A percentile compares a stretch with the other conserved stretches of the same genome.
phyloP scores from a whole-genome alignment of 53 echinoderm and acorn worm species.

The Stichopus horrens region DNA sequence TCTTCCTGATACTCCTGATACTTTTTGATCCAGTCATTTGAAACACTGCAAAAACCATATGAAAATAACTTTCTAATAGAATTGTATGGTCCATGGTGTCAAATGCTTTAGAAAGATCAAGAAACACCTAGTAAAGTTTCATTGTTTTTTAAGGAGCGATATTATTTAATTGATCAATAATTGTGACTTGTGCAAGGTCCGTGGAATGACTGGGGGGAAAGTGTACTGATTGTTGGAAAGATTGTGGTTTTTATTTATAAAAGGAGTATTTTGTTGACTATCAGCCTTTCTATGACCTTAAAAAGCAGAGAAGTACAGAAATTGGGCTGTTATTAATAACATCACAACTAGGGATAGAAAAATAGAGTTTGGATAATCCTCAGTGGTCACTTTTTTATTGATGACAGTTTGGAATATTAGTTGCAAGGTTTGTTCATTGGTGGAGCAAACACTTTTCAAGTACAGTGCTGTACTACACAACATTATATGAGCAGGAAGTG shows the following conservation, averaged over 20 bases:
- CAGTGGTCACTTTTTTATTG: background rate
- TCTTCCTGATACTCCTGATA: background rate
- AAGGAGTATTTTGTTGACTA: constrained; percentile 6
- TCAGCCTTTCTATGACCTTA: background rate
- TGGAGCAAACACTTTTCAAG: too few relatives aligned
- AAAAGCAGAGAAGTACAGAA: constrained; percentile 10
- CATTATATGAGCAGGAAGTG: too few relatives aligned
- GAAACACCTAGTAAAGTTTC: too few relatives aligned
- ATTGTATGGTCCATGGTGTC: background rate
- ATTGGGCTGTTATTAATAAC: background rate
- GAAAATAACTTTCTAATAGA: background rate
- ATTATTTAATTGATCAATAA: too few relatives aligned
- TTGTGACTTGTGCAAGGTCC: too few relatives aligned
- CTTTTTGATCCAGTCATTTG: background rate
- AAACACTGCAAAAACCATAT: background rate
- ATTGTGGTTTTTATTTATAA: background rate
- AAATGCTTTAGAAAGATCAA: constrained; percentile 22
- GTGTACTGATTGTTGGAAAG: background rate
- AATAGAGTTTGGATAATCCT: background rate
- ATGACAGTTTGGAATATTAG: too few relatives aligned
- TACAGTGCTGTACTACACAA: too few relatives aligned
- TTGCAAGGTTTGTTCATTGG: too few relatives aligned
- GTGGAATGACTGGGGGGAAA: background rate
- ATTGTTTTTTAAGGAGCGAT: too few relatives aligned
- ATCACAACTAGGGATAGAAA: background rate